These are phyloP conservation scores for Phaonia tiefii DNA, from an alignment of 2,888 invertebrate species.

Conservation along the genomic window DNA sequence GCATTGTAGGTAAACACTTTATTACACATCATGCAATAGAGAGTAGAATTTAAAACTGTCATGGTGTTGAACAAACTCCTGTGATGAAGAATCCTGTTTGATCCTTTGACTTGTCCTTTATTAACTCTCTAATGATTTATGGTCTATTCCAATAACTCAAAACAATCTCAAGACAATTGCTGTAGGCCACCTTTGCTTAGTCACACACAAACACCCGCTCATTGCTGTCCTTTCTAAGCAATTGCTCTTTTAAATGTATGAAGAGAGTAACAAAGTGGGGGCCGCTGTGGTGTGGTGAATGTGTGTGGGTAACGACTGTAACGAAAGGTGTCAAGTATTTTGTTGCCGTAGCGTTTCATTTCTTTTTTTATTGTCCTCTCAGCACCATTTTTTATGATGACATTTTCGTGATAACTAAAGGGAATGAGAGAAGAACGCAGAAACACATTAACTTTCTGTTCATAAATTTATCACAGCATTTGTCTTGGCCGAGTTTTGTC, in stretches of 20 bases:
- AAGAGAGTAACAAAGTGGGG: neutral
- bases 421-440: slow-evolving; percentile 37
- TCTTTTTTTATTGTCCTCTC: slow-evolving; percentile 46
- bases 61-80: neutral
- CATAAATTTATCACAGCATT: slow-evolving; percentile 33
- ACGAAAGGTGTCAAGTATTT: slow-evolving; percentile 67
- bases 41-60: no score
- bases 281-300: neutral
- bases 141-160: slow-evolving; percentile 47
- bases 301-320: slow-evolving; percentile 44
- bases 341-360: slow-evolving; percentile 35
- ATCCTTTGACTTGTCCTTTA: slow-evolving; percentile 65
- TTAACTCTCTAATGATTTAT: slow-evolving; percentile 64
- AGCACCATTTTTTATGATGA: slow-evolving; percentile 26
- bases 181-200: slow-evolving; percentile 44
- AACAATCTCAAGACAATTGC: slow-evolving; percentile 55
- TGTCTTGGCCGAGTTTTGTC: slow-evolving; percentile 40
- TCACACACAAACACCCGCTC: neutral
- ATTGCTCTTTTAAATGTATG: neutral
- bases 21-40: no score
- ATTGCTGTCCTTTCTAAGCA: slow-evolving; percentile 2
- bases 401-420: slow-evolving; percentile 7
- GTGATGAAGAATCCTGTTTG: slow-evolving; percentile 26
- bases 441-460: slow-evolving; percentile 33
- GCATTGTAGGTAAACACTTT: no score